phyloP scores from a whole-genome alignment of 2,888 invertebrate genomes.

The Dexiosoma caninum region DNA sequence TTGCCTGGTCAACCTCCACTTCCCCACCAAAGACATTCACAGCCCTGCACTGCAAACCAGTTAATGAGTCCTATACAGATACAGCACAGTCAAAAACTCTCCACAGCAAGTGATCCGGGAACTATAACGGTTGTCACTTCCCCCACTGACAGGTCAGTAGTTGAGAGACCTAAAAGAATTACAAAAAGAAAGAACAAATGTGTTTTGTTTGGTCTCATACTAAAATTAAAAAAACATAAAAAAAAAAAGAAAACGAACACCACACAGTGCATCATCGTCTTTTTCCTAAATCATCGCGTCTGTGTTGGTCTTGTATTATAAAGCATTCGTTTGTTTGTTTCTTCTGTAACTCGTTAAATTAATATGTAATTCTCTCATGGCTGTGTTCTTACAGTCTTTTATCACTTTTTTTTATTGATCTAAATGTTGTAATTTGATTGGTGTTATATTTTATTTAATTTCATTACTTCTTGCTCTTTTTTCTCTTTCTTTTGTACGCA shows the following conservation, averaged over 20 bases:
- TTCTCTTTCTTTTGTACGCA: neutral
- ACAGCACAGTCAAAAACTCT: constrained; percentile 38
- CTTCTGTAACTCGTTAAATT: constrained; percentile 28
- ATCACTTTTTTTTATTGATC: constrained; percentile 26
- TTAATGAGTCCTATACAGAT: constrained; percentile 43
- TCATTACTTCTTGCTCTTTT: neutral
- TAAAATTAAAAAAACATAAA: constrained; percentile 17
- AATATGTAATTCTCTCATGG: constrained; percentile 2
- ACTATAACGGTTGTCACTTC: constrained; percentile 67
- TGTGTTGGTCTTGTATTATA: constrained; percentile 48
- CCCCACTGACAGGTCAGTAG: constrained; percentile 63
- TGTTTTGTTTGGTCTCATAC: constrained; percentile 4
- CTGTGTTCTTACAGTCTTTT: constrained; percentile 15
- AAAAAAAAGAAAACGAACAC: neutral
- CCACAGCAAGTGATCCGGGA: constrained; percentile 65
- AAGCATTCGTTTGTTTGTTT: constrained; percentile 56
- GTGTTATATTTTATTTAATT: neutral
- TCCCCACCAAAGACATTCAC: constrained; percentile 60
- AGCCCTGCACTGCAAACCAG: constrained; percentile 43
- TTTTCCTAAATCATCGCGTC: constrained; percentile 15
- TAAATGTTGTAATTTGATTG: constrained; percentile 35
- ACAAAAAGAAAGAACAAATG: neutral
- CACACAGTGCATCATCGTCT: constrained; percentile 15
- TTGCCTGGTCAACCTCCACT: constrained; percentile 59
- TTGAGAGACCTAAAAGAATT: constrained; percentile 21